A percentile compares a stretch with the other conserved stretches of the same genome.
Conservation (phyloP, 1,140 invertebrate species). For the Lutraria rhynchaena region DNA sequence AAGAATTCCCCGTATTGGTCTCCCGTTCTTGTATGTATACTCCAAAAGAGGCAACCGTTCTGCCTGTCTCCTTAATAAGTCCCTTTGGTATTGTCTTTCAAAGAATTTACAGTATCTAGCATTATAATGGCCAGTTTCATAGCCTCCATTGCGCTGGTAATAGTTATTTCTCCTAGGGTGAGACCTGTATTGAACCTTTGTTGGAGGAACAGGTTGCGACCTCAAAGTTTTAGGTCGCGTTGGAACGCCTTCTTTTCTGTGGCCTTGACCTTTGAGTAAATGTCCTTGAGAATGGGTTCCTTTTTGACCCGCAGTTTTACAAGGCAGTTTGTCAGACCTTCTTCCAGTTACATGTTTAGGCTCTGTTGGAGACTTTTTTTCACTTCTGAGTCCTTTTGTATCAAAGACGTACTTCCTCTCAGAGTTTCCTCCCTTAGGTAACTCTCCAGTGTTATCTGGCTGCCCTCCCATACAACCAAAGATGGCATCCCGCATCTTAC, state of each 20-base stretch:
- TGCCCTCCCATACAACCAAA: constrained; percentile 54
- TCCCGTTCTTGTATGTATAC: constrained; percentile 40
- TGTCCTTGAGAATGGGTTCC: constrained; percentile 17
- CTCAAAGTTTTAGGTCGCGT: background rate
- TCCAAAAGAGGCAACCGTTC: constrained; percentile 39
- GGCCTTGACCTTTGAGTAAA: constrained; percentile 12
- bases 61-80: constrained; percentile 28
- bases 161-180: constrained; percentile 11
- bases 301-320: constrained; percentile 6
- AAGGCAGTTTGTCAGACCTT: constrained; percentile 5
- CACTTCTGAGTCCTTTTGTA: constrained; percentile 6
- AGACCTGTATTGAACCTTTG: constrained; percentile 1
- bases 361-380: background rate
- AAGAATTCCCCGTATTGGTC: constrained; percentile 51
- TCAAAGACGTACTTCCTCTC: constrained; percentile 27
- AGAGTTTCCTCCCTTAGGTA: constrained; percentile 29
- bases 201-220: background rate
- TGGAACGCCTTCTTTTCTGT: constrained; percentile 5
- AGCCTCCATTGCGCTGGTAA: constrained; percentile 1
- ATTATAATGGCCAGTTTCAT: constrained; percentile 23
- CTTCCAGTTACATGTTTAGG: background rate
- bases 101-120: constrained; percentile 28
- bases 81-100: constrained; percentile 57
- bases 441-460: constrained; percentile 27
- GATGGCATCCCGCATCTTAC: constrained; percentile 61